Evolutionary conservation across 2,113 vertebrate species (phyloP), one percentile per base, ranked within the genome.

Genomic region (Aspidoscelis tigris): DNA sequence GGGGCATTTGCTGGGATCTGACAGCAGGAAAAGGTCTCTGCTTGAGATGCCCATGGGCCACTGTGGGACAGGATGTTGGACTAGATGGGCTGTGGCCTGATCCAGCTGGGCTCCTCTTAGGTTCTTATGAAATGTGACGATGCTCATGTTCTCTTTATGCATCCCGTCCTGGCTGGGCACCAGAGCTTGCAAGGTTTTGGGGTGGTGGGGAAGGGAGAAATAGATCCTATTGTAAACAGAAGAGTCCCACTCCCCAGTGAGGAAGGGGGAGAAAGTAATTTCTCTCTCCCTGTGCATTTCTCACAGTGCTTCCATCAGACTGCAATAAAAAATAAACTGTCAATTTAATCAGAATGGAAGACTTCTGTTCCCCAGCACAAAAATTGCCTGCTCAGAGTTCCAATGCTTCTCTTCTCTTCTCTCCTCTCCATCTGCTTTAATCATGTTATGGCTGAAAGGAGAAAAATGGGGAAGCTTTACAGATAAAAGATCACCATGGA

Each of bases 341-440:
- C 78, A 58, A 83, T 88, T 82, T 84, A 76, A 85, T 80, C 75
- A 87, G 55, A 74, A 81, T 50, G 68, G 65, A 39, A 85, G 24
- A 84, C 44, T 22, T 77, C 72, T 50, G 78, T 55, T 47, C 16
- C 26, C 69, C 24, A 79, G 80, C 78, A 58, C 76, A 68, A 41
- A 90, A 90, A 92, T 55, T 80, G 58, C 85, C 86, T 76, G 87
- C 68, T 72, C n/a, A 76, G 44, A 79, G 76, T 50, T 84, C 74
- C 0, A 2, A 81, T 41, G 76, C 11, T 87, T 87, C 84, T 83
- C 81, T 90, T 88, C 84, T 76, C 12, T 70, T 89, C 85, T 78
- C 87, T 82, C 88, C 85, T 78, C 87, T 82, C 88, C 84, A 65
- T 88, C 85, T 88, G 82, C 76, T 92, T 93, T 91, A 89, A 91